Conservation (phyloP, 2,113 vertebrate species). For the Chionomys nivalis region DNA sequence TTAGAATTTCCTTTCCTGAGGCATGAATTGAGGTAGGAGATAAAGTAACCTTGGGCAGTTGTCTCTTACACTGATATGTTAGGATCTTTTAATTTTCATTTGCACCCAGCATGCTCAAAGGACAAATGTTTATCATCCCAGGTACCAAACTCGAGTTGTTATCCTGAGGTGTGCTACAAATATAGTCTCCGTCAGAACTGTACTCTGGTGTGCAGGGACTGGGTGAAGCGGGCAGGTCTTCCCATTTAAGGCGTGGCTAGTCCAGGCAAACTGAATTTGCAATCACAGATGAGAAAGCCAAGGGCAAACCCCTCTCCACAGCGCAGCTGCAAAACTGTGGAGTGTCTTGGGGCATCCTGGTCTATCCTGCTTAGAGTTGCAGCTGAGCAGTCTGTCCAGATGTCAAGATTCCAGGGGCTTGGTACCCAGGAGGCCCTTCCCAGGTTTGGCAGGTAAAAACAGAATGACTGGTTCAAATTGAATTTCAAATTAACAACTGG, state of each 20-base stretch:
- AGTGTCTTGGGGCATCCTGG: background rate
- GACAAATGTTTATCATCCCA: background rate
- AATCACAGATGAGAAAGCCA: background rate
- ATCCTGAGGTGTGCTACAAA: background rate
- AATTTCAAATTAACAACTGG: background rate
- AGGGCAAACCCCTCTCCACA: background rate
- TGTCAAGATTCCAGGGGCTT: background rate
- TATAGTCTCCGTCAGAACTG: slow-evolving; percentile 1
- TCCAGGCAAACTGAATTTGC: slow-evolving; percentile 14
- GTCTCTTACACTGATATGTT: background rate
- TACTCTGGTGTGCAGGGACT: background rate
- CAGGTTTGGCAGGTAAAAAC: background rate
- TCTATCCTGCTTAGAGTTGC: too few species aligned
- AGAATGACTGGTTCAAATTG: background rate
- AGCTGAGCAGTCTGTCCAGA: background rate
- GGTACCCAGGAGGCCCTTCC: background rate
- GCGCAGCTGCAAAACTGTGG: background rate
- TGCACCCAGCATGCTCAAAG: background rate
- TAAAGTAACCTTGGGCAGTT: background rate
- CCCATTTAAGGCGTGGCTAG: background rate
- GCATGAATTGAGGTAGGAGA: background rate
- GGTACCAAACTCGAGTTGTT: background rate
- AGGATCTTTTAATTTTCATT: background rate
- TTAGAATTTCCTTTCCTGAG: background rate
- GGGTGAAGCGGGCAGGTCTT: background rate